These are phyloP conservation scores for Steatornis caripensis DNA, from an alignment of 2,113 vertebrate genomes.

Conservation along the genomic window DNA sequence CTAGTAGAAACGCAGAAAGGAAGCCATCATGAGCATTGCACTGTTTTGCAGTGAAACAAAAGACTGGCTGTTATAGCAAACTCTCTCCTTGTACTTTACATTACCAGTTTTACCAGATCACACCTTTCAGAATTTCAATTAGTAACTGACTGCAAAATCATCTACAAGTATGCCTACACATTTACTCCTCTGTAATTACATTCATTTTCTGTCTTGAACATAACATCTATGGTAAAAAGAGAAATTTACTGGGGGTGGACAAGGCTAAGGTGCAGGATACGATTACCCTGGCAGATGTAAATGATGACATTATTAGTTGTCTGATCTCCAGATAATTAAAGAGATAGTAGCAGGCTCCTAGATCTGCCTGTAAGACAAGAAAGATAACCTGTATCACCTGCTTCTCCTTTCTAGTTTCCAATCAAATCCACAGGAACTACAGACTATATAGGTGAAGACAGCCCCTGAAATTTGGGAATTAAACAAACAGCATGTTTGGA, in stretches of 20 bases:
- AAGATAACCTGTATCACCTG: neutral
- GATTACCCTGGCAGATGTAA: slow-evolving; percentile 12
- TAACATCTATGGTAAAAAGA: neutral
- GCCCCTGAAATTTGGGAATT: neutral
- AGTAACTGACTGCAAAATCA: slow-evolving; percentile 21
- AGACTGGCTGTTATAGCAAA: neutral
- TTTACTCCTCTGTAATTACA: slow-evolving; percentile 14
- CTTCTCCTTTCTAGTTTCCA: neutral
- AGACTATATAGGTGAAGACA: neutral
- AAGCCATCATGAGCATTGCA: neutral
- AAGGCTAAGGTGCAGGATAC: neutral
- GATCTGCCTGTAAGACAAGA: neutral
- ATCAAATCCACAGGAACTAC: neutral
- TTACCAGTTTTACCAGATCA: neutral
- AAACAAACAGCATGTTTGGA: neutral
- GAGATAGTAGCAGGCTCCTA: neutral
- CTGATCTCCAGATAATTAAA: neutral
- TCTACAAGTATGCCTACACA: slow-evolving; percentile 9
- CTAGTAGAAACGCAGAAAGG: slow-evolving; percentile 19
- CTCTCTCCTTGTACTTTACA: neutral
- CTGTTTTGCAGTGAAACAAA: neutral
- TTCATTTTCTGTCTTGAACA: neutral
- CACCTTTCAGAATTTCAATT: slow-evolving; percentile 18
- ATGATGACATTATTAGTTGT: neutral
- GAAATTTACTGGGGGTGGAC: neutral